Evolutionary conservation across 1,140 invertebrate species (phyloP).

Genomic region (Apolygus lucorum): DNA sequence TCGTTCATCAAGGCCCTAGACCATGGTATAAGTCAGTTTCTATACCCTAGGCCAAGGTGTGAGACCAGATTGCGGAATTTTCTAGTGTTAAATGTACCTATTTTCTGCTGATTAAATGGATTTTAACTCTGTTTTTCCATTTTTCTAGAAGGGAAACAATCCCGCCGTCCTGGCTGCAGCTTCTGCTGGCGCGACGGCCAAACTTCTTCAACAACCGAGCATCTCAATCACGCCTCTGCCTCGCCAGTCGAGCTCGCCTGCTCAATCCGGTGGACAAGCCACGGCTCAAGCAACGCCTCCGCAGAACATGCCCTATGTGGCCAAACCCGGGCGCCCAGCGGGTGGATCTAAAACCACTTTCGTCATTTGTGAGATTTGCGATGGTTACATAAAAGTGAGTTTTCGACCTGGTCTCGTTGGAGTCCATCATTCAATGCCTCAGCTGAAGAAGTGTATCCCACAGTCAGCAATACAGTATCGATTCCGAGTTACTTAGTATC

Average conservation of each 20-base stretch:
- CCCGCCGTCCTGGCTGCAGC: slow-evolving; percentile 10
- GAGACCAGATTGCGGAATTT: too few relatives aligned
- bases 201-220: slow-evolving; percentile 63
- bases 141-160: slow-evolving; percentile 14
- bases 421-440: too few relatives aligned
- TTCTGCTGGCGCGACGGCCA: slow-evolving; percentile 34
- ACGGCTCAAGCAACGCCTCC: slow-evolving; percentile 36
- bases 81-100: too few relatives aligned
- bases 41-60: too few relatives aligned
- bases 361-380: slow-evolving; percentile 91
- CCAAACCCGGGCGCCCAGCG: slow-evolving; percentile 40
- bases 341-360: slow-evolving; percentile 60
- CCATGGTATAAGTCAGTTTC: too few relatives aligned
- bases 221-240: slow-evolving; percentile 86
- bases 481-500: too few relatives aligned
- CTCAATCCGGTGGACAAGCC: slow-evolving; percentile 36
- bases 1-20: too few relatives aligned
- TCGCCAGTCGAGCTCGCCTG: slow-evolving; percentile 38
- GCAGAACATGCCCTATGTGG: slow-evolving; percentile 34
- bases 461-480: too few relatives aligned
- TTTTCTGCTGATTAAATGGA: too few relatives aligned
- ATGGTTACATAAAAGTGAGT: slow-evolving; percentile 80
- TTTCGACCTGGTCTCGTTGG: too few relatives aligned
- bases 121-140: too few relatives aligned
- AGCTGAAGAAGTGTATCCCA: too few relatives aligned